Evolutionary conservation across 1,140 invertebrate species (phyloP), one percentile per base, ranked within the genome.

Genomic region (Akabosia matsudoensis): DNA sequence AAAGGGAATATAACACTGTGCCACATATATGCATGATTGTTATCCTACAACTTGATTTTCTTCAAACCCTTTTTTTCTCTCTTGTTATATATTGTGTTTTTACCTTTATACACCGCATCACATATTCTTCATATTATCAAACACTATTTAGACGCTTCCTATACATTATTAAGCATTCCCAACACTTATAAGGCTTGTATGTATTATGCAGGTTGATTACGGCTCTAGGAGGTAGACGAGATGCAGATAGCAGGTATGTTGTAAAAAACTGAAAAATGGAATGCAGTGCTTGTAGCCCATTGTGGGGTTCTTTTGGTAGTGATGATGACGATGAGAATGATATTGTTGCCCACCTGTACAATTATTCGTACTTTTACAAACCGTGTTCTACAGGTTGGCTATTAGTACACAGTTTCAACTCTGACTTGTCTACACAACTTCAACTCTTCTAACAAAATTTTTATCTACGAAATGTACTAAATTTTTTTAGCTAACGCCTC

Each of bases 311-410:
- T 61, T 14, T 24, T 67, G 61, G 22, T 22, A 30, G 28, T 67
- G 61, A 67, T 67, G 61, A 67, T 67, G 61, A 28, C 31, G 61
- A 16, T 45, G 10, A 56, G 14, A 22, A 10, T 56, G 61, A 67
- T 67, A 67, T 30, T 67, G 61, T 67, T 67, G 61, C 61, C 61
- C 61, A 67, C 61, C 61, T 67, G 61, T 67, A 67, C 61, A 67
- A 67, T 67, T 30, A 67, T 67, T 30, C 61, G 28, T 61, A 61
- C 54, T 67, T 67, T 31, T 30, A 67, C 61, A 67, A 31, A 67
- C 61, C 61, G 61, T 67, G 61, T 67, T 67, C 61, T 67, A 67
- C 61, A 67, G 61, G 61, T 67, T 67, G 61, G 61, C n/a, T 67
- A 67, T 67, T 67, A 67, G 61, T 67, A 67, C 61, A 67, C 61